Conservation (phyloP, 2,888 invertebrate species). For the Cheilosia soror region DNA sequence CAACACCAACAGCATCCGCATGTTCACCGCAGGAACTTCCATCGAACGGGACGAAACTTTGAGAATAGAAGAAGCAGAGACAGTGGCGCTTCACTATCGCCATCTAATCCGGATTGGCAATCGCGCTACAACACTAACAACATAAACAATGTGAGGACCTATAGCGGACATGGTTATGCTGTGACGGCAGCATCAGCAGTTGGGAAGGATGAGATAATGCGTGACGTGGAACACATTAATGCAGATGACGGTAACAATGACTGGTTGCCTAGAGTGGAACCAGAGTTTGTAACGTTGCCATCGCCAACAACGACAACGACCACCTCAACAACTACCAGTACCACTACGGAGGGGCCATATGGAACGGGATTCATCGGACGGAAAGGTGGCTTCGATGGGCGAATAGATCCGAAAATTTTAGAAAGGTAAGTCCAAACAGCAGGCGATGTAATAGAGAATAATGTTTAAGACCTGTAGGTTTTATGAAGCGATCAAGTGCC, state of each 20-base stretch:
- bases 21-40: slow-evolving; percentile 57
- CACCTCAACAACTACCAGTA: slow-evolving; percentile 54
- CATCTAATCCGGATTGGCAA: slow-evolving; percentile 67
- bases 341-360: slow-evolving; percentile 63
- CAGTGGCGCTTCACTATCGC: slow-evolving; percentile 68
- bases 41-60: slow-evolving; percentile 67
- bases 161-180: slow-evolving; percentile 55
- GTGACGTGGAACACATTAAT: slow-evolving; percentile 70
- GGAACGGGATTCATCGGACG: slow-evolving; percentile 45
- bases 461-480: neutral
- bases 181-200: slow-evolving; percentile 35
- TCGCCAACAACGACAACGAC: slow-evolving; percentile 52
- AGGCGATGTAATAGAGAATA: neutral
- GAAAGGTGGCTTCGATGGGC: slow-evolving; percentile 53
- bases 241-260: slow-evolving; percentile 62
- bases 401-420: slow-evolving; percentile 61
- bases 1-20: slow-evolving; percentile 34
- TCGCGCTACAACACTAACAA: slow-evolving; percentile 61
- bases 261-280: slow-evolving; percentile 63
- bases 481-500: slow-evolving; percentile 7
- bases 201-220: slow-evolving; percentile 72
- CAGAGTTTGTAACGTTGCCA: slow-evolving; percentile 66
- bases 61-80: slow-evolving; percentile 43
- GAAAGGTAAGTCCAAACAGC: slow-evolving; percentile 55
- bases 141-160: slow-evolving; percentile 17